These are phyloP conservation scores for Ennomos quercinarius DNA, from an alignment of 2,888 invertebrate species.

Conservation along the genomic window DNA sequence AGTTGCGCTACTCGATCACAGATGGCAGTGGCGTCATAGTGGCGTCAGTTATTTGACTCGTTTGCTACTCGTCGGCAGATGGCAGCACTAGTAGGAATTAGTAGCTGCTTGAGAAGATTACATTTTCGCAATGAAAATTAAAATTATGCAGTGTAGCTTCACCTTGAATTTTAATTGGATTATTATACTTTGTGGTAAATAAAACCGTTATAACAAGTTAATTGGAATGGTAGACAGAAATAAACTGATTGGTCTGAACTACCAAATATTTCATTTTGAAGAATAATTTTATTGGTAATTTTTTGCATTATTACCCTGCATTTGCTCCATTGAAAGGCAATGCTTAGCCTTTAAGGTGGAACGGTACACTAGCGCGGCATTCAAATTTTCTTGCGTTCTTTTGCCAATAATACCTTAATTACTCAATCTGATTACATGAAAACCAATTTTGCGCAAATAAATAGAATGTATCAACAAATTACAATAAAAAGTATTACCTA, in stretches of 20 bases:
- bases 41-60: background rate
- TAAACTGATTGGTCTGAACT: background rate
- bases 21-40: slow-evolving; percentile 26
- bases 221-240: slow-evolving; percentile 1
- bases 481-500: too few species aligned
- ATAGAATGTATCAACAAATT: too few species aligned
- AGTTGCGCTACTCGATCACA: slow-evolving; percentile 28
- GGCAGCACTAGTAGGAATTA: slow-evolving; percentile 32
- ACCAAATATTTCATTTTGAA: too few species aligned
- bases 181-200: slow-evolving; percentile 2
- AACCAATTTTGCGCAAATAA: too few species aligned
- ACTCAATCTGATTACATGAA: too few species aligned
- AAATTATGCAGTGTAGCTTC: background rate
- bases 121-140: background rate
- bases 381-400: too few species aligned
- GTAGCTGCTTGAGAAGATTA: background rate
- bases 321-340: too few species aligned
- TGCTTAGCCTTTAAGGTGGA: too few species aligned
- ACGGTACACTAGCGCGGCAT: too few species aligned
- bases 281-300: too few species aligned
- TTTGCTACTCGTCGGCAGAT: slow-evolving; percentile 43
- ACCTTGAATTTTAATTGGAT: slow-evolving; percentile 21
- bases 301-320: too few species aligned
- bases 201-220: slow-evolving; percentile 6
- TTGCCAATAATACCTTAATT: too few species aligned